Conservation (phyloP, 1,140 invertebrate genomes). For the Delia radicum region DNA sequence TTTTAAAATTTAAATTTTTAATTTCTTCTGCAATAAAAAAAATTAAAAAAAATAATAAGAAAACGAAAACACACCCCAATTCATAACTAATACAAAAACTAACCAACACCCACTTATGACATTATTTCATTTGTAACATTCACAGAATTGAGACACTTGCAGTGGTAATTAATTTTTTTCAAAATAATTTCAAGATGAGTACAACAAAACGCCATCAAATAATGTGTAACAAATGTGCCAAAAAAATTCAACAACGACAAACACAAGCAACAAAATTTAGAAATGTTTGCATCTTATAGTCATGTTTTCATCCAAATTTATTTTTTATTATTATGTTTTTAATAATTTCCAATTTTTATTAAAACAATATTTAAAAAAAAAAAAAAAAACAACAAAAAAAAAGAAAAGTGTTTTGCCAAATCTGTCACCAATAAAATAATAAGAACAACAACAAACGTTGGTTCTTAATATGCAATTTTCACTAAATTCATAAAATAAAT, state of each 20-base stretch:
- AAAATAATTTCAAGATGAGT: background rate
- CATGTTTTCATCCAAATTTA: background rate
- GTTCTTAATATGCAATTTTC: too few relatives aligned
- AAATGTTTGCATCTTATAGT: background rate
- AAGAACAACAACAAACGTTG: too few relatives aligned
- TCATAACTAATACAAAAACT: background rate
- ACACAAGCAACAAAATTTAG: too few relatives aligned
- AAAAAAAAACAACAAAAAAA: background rate
- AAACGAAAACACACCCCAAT: background rate
- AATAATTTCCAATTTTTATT: background rate
- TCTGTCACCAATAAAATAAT: too few relatives aligned
- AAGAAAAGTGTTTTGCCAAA: too few relatives aligned
- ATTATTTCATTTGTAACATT: background rate
- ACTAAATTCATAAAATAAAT: too few relatives aligned
- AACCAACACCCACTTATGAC: constrained; percentile 12
- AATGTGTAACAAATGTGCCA: background rate
- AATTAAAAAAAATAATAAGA: background rate
- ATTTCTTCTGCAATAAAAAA: too few relatives aligned
- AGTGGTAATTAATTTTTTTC: constrained; percentile 15
- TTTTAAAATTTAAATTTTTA: too few relatives aligned
- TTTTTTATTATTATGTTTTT: background rate
- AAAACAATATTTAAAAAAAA: background rate
- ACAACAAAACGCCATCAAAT: background rate
- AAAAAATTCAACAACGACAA: too few relatives aligned
- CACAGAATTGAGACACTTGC: constrained; percentile 18